Percentiles rank a stretch among this genome's conserved stretches.
These are phyloP conservation scores for Macquaria ambigua DNA, from an alignment of 2,113 vertebrate species.

Conservation along the genomic window DNA sequence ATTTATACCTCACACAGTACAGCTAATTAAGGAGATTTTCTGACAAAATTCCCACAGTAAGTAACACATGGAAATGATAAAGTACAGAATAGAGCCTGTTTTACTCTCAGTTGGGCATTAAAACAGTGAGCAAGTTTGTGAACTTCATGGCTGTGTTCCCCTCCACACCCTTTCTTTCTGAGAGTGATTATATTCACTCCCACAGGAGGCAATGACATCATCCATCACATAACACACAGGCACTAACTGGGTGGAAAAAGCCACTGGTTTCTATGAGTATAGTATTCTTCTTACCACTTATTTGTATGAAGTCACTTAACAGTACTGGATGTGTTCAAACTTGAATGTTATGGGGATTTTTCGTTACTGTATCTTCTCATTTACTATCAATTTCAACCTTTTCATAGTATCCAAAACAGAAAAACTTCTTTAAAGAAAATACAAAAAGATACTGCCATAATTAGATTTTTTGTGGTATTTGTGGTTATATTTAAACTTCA, in stretches of 20 bases:
- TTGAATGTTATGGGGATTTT: neutral
- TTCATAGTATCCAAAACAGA: neutral
- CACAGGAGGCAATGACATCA: slow-evolving; percentile 14
- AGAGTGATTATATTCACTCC: slow-evolving; percentile 1
- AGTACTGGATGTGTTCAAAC: neutral
- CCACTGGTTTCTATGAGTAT: neutral
- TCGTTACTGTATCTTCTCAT: neutral
- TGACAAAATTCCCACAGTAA: neutral
- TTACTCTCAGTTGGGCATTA: neutral
- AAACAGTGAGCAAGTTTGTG: neutral
- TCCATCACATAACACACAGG: neutral
- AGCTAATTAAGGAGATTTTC: neutral
- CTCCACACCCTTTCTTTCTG: slow-evolving; percentile 28
- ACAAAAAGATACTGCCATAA: neutral
- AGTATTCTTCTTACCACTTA: neutral
- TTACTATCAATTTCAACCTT: neutral
- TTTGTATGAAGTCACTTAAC: neutral
- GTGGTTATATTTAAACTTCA: neutral
- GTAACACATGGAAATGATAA: neutral
- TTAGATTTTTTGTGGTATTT: neutral
- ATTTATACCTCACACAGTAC: neutral
- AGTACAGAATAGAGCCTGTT: neutral
- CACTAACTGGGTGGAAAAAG: neutral
- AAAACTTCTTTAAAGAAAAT: neutral
- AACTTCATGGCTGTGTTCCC: neutral